Base-by-base conservation (phyloP, 2,797 vertebrate genomes). In the Sparidentex hasta region DNA sequence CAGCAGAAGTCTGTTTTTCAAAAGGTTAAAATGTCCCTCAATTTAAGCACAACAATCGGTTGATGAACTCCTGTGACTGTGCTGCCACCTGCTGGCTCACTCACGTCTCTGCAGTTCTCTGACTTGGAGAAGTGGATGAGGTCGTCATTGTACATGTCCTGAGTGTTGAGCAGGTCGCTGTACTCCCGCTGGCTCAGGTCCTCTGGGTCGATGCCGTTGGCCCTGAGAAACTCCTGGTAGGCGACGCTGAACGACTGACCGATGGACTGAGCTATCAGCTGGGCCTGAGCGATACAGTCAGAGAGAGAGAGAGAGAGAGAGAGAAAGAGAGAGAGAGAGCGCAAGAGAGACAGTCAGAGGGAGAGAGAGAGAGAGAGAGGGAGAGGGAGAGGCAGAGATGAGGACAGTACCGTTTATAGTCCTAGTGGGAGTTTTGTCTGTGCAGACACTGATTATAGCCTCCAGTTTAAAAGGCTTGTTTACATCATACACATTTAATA, bases 71-170 rank as follows among this genome's bases (percentile, higher is more conserved):
- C 21, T 2, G 25, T 25, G 25, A 9, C 57, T 74, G 11, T 61
- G 58, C 84, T 23, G 85, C 91, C 92, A 48, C 83, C 91, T 85
- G 74, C 80, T 92, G 88, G 64, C n/a, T 0, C 46, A 95, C 97
- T 74, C 93, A 99, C 98, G 21, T 99, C 98, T 95, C 96, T 98
- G 94, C 98, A 99, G 94, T 99, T 99, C 94, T 99, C 98, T 0
- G 98, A 99, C 92, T 99, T 99, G 87, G 98, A 99, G 92, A 99
- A 99, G 92, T 99, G 98, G 92, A 99, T 98, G 93, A 99, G 96
- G 94, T 99, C 98, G 2, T 99, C 98, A 29, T 99, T 99, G 95
- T 99, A 99, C 98, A 99, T 99, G 94, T 99, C 98, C 92, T 99
- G 98, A 90, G 98, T 99, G 93, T 97, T 99, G 85, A 99, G 98